These are phyloP conservation scores for Sebastes itinus DNA, from an alignment of 2,797 vertebrate genomes.

Conservation along the genomic window DNA sequence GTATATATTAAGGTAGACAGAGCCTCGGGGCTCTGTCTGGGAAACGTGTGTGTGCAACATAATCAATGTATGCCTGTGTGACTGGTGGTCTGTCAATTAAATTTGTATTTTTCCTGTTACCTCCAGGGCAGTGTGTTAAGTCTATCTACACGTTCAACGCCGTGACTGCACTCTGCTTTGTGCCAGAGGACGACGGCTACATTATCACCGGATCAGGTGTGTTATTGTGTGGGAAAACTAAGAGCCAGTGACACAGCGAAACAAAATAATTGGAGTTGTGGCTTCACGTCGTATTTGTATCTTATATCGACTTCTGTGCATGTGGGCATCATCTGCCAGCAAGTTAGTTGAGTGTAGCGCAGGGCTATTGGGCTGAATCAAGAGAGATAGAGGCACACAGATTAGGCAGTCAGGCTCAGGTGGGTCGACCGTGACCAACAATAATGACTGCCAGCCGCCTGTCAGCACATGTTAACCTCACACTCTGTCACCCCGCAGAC, in stretches of 20 bases:
- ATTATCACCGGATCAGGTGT: constrained; percentile 84
- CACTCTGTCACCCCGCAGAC: constrained; percentile 74
- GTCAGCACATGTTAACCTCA: constrained; percentile 69
- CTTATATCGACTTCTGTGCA: background rate
- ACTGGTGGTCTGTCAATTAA: constrained; percentile 49
- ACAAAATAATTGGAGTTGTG: constrained; percentile 12
- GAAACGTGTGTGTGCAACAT: constrained; percentile 3
- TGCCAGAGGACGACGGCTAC: constrained; percentile 80
- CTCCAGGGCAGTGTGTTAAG: constrained; percentile 85
- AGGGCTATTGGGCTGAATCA: constrained; percentile 30
- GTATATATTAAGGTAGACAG: constrained; percentile 6
- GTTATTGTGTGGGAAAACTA: constrained; percentile 10
- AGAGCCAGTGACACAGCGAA: constrained; percentile 1
- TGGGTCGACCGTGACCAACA: constrained; percentile 56
- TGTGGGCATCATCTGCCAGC: constrained; percentile 28
- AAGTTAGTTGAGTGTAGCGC: constrained; percentile 26
- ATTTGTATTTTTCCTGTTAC: constrained; percentile 51
- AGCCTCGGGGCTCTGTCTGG: constrained; percentile 27
- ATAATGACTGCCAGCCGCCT: constrained; percentile 71
- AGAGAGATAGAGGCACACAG: constrained; percentile 41
- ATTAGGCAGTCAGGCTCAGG: constrained; percentile 69
- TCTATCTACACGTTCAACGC: constrained; percentile 87
- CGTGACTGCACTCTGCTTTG: constrained; percentile 82
- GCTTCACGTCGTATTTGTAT: background rate
- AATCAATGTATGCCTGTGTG: constrained; percentile 44